A percentile compares a stretch with the other conserved stretches of the same genome.
Evolutionary conservation across 2,888 invertebrate species (phyloP).

Genomic region (Aelia acuminata): DNA sequence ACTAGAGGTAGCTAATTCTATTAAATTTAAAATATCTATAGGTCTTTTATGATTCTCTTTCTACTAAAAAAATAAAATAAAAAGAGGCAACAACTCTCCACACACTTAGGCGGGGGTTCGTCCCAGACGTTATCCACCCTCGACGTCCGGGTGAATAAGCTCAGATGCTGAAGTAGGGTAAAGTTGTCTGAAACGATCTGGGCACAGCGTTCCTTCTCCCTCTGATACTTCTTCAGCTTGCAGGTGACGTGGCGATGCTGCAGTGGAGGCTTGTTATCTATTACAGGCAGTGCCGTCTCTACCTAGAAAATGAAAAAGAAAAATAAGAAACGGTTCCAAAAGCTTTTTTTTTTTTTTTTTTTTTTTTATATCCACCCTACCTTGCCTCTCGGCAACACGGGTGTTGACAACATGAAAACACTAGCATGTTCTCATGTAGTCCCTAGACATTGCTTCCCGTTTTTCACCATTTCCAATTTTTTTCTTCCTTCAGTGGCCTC

Average conservation of each 20-base stretch:
- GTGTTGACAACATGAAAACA: too few relatives aligned
- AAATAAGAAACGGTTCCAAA: too few relatives aligned
- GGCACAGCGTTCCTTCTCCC: conserved; percentile 77
- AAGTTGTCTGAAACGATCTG: conserved; percentile 80
- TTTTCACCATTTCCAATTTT: too few relatives aligned
- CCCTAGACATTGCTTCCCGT: too few relatives aligned
- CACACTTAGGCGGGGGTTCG: conserved; percentile 76
- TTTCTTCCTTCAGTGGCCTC: too few relatives aligned
- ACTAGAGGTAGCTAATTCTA: too few relatives aligned
- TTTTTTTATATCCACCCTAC: too few relatives aligned
- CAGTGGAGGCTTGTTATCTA: conserved; percentile 77
- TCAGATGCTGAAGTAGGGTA: conserved; percentile 77
- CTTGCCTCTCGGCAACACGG: too few relatives aligned
- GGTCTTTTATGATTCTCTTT: too few relatives aligned
- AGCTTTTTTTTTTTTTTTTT: too few relatives aligned
- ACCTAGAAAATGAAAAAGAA: conserved; percentile 71
- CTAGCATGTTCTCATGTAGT: too few relatives aligned
- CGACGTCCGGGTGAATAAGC: conserved; percentile 77
- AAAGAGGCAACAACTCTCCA: conserved; percentile 64
- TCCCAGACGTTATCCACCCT: conserved; percentile 79
- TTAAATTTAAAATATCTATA: too few relatives aligned
- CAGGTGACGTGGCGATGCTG: conserved; percentile 77
- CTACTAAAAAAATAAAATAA: background rate
- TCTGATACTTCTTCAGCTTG: conserved; percentile 80
- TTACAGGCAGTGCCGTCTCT: conserved; percentile 76